Evolutionary conservation across 2,797 vertebrate species (phyloP).

Genomic region (Onychomys torridus): DNA sequence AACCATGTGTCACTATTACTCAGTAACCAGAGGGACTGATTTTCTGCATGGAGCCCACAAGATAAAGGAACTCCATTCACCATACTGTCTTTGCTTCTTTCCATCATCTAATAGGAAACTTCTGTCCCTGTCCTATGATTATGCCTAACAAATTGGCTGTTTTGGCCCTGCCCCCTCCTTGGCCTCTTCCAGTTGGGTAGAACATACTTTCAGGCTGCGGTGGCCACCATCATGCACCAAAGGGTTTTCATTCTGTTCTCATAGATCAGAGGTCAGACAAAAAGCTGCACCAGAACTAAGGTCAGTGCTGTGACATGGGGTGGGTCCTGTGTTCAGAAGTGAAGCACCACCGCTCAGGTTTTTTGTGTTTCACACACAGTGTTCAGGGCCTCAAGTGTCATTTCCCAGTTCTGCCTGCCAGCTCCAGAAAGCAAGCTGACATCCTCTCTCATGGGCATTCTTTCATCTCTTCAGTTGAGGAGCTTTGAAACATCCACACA

Average conservation of each 20-base stretch:
- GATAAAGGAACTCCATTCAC: constrained; percentile 55
- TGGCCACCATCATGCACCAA: constrained; percentile 70
- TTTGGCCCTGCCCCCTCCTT: constrained; percentile 63
- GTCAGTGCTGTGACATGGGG: constrained; percentile 74
- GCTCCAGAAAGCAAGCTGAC: constrained; percentile 58
- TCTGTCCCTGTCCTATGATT: constrained; percentile 78
- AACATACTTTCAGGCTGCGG: constrained; percentile 80
- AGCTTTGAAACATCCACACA: constrained; percentile 63
- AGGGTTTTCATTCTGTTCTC: constrained; percentile 83
- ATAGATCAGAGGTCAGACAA: constrained; percentile 82
- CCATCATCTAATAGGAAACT: constrained; percentile 67
- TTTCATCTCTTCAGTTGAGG: constrained; percentile 70
- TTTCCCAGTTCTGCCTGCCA: constrained; percentile 50
- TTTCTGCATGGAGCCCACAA: constrained; percentile 35
- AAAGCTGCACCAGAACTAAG: constrained; percentile 80
- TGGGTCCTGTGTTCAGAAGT: constrained; percentile 69
- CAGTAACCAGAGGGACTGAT: background rate
- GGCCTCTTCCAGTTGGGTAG: constrained; percentile 68
- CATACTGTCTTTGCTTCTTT: constrained; percentile 38
- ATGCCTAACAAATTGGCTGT: constrained; percentile 67
- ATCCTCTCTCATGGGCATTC: background rate
- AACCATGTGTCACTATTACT: background rate
- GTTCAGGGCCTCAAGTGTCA: background rate
- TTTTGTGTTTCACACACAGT: constrained; percentile 69
- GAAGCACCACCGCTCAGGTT: constrained; percentile 66